phyloP scores from a whole-genome alignment of 2,797 vertebrate genomes.

The Sibirionetta formosa region DNA sequence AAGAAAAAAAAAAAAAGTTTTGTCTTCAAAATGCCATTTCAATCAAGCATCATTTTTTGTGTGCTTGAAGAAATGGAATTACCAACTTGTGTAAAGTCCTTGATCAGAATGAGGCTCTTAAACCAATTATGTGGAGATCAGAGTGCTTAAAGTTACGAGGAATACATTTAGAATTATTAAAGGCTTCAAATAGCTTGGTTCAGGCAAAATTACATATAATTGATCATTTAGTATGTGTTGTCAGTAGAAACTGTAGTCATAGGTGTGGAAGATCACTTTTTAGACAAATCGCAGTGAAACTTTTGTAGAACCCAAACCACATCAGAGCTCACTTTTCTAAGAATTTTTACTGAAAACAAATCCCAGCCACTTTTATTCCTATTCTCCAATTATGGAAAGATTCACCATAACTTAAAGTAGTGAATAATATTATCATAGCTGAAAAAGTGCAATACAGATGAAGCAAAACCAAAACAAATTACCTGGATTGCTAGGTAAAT shows the following conservation, averaged over 20 bases:
- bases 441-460: not conserved
- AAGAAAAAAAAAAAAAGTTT: not conserved
- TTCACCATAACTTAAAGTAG: not conserved
- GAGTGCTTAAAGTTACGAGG: conserved; percentile 60
- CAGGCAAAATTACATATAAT: conserved; percentile 67
- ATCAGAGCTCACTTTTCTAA: not conserved
- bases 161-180: conserved; percentile 71
- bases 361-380: not conserved
- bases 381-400: not conserved
- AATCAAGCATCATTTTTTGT: conserved; percentile 57
- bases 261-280: conserved; percentile 53
- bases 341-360: not conserved
- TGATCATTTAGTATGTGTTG: conserved; percentile 58
- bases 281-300: conserved; percentile 17
- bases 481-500: not conserved
- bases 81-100: conserved; percentile 56
- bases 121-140: conserved; percentile 71
- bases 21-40: conserved; percentile 59
- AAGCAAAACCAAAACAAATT: not conserved
- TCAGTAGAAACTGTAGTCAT: conserved; percentile 46
- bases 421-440: not conserved
- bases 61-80: conserved; percentile 63
- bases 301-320: conserved; percentile 12
- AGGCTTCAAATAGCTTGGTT: conserved; percentile 59
- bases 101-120: conserved; percentile 69